Percentiles rank a stretch among this genome's conserved stretches.
Conservation (phyloP, 2,113 vertebrate genomes). For the Microcebus ravelobensis region DNA sequence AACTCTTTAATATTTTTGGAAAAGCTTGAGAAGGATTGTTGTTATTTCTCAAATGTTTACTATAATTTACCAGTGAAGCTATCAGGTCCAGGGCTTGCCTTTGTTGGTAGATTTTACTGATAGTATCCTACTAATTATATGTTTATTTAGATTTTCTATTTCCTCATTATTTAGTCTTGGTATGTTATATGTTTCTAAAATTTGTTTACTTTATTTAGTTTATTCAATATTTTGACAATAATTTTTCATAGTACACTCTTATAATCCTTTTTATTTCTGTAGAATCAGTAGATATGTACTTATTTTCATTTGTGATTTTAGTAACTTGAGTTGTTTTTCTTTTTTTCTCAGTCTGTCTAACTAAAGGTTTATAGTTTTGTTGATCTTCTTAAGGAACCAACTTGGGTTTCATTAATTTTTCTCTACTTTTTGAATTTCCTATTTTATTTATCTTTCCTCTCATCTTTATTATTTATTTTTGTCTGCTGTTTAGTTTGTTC, state of each 20-base stretch:
- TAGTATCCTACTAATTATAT: not conserved
- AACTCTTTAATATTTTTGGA: not conserved
- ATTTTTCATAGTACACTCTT: not conserved
- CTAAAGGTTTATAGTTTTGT: not conserved
- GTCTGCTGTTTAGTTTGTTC: not conserved
- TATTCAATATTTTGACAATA: not conserved
- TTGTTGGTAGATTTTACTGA: not conserved
- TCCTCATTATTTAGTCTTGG: not conserved
- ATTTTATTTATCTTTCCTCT: not conserved
- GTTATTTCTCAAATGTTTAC: not conserved
- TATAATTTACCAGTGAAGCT: not conserved
- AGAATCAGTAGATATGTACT: not conserved
- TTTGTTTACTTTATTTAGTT: not conserved
- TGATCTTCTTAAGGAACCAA: too few relatives aligned
- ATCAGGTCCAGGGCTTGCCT: not conserved
- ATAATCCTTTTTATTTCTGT: not conserved
- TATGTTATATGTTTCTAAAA: not conserved
- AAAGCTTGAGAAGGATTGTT: not conserved
- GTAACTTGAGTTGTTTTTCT: not conserved
- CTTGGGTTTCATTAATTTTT: not conserved
- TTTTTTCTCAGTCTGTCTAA: not conserved
- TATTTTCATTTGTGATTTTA: not conserved
- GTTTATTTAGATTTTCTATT: not conserved
- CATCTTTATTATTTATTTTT: not conserved
- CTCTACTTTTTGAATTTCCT: not conserved